These are phyloP conservation scores for Lochmaea capreae DNA, from an alignment of 2,888 invertebrate species.

Conservation along the genomic window DNA sequence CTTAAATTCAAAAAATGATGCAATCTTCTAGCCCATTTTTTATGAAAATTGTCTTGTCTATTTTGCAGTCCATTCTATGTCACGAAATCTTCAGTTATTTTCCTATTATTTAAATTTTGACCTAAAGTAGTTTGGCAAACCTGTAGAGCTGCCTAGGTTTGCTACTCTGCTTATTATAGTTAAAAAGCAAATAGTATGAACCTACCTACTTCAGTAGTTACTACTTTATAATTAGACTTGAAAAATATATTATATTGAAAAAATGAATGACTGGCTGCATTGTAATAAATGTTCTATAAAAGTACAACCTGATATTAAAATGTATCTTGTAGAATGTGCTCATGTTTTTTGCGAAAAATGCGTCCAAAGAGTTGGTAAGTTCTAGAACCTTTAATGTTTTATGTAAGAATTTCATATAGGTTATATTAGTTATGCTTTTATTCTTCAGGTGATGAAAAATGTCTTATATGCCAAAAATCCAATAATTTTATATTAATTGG, in stretches of 20 bases:
- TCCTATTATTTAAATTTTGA: too few species aligned
- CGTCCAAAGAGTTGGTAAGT: conserved; percentile 52
- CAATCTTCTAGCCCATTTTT: background rate
- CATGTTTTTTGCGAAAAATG: conserved; percentile 61
- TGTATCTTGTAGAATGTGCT: conserved; percentile 59
- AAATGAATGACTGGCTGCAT: conserved; percentile 58
- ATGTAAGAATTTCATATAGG: conserved; percentile 1
- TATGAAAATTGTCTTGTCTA: too few species aligned
- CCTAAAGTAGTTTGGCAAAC: background rate
- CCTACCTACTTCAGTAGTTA: background rate
- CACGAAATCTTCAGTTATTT: too few species aligned
- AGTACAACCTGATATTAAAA: conserved; percentile 50
- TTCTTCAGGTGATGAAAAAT: conserved; percentile 48
- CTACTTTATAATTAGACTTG: background rate
- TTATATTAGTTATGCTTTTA: conserved; percentile 18
- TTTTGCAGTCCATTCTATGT: too few species aligned
- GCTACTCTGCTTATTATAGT: background rate
- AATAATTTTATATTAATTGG: conserved; percentile 50
- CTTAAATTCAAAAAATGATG: background rate
- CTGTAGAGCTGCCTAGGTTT: background rate
- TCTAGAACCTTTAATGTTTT: background rate
- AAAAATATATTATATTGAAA: conserved; percentile 5
- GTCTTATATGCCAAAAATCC: conserved; percentile 55
- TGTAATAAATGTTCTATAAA: conserved; percentile 60
- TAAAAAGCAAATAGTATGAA: background rate